These are phyloP conservation scores for Phyllostomus hastatus DNA, from an alignment of 2,113 vertebrate genomes.

Conservation along the genomic window DNA sequence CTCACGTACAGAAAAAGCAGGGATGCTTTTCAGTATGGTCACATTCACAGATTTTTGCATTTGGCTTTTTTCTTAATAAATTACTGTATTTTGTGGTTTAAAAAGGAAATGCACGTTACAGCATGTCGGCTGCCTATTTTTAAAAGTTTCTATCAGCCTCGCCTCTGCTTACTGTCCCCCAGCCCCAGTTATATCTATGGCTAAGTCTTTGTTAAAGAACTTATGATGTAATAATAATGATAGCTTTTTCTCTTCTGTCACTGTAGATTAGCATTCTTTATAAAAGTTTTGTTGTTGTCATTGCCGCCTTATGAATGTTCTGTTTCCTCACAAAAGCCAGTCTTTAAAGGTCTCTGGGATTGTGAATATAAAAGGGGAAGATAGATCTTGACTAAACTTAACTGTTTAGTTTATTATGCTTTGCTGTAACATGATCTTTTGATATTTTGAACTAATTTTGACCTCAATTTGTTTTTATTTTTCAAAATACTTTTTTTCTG, in stretches of 20 bases:
- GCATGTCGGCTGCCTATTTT: conserved; percentile 13
- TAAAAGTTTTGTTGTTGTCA: neutral
- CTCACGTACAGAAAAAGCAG: neutral
- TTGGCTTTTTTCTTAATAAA: conserved; percentile 22
- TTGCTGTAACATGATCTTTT: neutral
- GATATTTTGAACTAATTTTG: conserved; percentile 37
- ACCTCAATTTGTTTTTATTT: conserved; percentile 47
- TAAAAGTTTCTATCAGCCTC: conserved; percentile 16
- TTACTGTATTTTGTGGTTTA: conserved; percentile 29
- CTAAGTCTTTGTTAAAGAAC: conserved; percentile 31
- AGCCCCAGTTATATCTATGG: neutral
- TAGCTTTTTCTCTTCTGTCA: conserved; percentile 24
- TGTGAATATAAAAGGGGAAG: conserved; percentile 27
- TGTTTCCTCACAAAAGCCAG: neutral
- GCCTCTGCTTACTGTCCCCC: neutral
- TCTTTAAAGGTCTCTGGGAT: conserved; percentile 6
- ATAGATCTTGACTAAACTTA: conserved; percentile 19
- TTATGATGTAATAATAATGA: conserved; percentile 14
- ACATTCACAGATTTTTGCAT: conserved; percentile 47
- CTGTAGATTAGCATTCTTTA: conserved; percentile 17
- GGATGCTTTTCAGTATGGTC: neutral
- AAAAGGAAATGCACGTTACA: neutral
- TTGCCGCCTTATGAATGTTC: conserved; percentile 40
- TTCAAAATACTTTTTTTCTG: conserved; percentile 31
- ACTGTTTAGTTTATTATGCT: neutral